phyloP scores from a whole-genome alignment of 2,888 invertebrate genomes.

The Acanthosepion esculentum region DNA sequence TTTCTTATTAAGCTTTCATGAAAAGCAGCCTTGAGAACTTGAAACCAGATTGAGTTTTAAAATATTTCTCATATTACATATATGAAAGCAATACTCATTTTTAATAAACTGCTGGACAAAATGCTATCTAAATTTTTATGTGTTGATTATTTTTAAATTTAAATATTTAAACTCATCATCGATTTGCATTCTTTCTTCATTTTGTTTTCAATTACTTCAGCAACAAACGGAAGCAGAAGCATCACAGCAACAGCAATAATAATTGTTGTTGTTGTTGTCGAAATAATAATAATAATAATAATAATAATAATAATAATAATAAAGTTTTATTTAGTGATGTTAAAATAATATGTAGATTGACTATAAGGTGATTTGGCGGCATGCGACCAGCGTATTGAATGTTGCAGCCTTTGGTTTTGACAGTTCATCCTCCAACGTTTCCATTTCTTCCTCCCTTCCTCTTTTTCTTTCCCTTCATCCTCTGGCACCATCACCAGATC shows the following conservation, averaged over 20 bases:
- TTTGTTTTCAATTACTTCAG: too few species aligned
- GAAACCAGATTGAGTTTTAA: not conserved
- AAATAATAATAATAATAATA: not conserved
- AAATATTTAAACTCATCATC: not conserved
- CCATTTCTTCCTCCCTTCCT: not conserved
- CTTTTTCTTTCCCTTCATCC: not conserved
- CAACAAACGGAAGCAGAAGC: not conserved
- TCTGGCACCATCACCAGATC: not conserved
- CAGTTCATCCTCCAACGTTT: not conserved
- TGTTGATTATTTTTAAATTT: not conserved
- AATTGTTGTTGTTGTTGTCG: not conserved
- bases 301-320: not conserved
- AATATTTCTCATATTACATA: not conserved
- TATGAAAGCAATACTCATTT: not conserved
- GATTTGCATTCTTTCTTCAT: not conserved
- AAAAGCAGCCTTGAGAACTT: not conserved
- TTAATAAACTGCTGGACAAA: not conserved
- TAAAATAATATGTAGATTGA: not conserved
- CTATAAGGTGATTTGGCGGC: not conserved
- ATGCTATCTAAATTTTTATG: not conserved
- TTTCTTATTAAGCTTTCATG: not conserved
- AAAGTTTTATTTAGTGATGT: not conserved
- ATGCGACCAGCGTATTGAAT: not conserved
- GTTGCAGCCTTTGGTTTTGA: constrained; percentile 22
- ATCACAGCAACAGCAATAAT: not conserved